phyloP scores from a whole-genome alignment of 35 echinoderm and acorn worm genomes.

The Patiria miniata region DNA sequence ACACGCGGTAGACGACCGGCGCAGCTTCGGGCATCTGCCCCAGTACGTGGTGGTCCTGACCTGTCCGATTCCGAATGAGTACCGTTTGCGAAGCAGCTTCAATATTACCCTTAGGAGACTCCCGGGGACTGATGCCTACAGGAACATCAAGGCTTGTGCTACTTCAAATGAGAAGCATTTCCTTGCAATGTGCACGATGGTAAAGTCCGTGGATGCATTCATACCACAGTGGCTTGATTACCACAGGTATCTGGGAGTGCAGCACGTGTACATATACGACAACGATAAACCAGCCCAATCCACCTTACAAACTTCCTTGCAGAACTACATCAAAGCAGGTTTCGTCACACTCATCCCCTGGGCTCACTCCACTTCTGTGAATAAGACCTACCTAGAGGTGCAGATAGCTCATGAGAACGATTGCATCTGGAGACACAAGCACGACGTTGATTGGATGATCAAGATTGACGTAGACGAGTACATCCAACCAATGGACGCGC shows the following conservation, averaged over 20 bases:
- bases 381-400: slow-evolving; percentile 86
- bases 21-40: slow-evolving; percentile 75
- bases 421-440: slow-evolving; percentile 82
- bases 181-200: slow-evolving; percentile 84
- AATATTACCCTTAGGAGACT: slow-evolving; percentile 23
- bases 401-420: slow-evolving; percentile 96
- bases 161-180: slow-evolving; percentile 21
- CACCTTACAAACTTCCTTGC: slow-evolving; percentile 42
- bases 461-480: slow-evolving; percentile 95
- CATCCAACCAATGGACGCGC: slow-evolving; percentile 79
- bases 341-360: slow-evolving; percentile 83
- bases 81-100: slow-evolving; percentile 41
- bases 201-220: slow-evolving; percentile 62
- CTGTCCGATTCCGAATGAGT: slow-evolving; percentile 52
- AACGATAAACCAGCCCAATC: slow-evolving; percentile 49
- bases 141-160: slow-evolving; percentile 74
- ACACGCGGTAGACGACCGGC: slow-evolving; percentile 51
- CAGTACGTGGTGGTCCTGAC: slow-evolving; percentile 81
- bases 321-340: slow-evolving; percentile 52
- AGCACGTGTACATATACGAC: slow-evolving; percentile 80
- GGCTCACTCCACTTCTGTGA: slow-evolving; percentile 36
- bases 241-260: slow-evolving; percentile 70
- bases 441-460: slow-evolving; percentile 74
- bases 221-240: slow-evolving; percentile 79
- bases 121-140: slow-evolving; percentile 36